These are phyloP conservation scores for Proterorhinus semilunaris DNA, from an alignment of 2,113 vertebrate genomes.

Conservation along the genomic window DNA sequence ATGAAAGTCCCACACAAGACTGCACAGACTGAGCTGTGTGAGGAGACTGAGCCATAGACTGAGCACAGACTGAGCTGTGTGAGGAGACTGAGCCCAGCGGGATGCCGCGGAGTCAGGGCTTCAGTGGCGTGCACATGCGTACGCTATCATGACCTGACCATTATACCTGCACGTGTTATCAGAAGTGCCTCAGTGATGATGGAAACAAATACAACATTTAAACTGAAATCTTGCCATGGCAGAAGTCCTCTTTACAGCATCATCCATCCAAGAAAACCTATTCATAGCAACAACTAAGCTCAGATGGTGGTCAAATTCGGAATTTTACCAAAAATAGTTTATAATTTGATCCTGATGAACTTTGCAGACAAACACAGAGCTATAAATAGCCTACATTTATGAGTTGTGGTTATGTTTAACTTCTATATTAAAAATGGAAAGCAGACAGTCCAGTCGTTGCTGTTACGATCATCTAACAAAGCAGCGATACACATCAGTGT, in stretches of 20 bases:
- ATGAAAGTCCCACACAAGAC: conserved; percentile 59
- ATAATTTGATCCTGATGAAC: too few species aligned
- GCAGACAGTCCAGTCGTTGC: neutral
- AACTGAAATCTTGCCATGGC: too few species aligned
- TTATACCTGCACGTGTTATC: neutral
- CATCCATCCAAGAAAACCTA: too few species aligned
- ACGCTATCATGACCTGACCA: neutral
- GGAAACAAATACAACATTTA: neutral
- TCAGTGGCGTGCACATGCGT: neutral
- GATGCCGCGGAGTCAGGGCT: conserved; percentile 1
- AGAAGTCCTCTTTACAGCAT: too few species aligned
- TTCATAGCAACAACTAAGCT: too few species aligned
- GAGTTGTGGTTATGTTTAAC: too few species aligned
- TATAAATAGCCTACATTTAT: neutral
- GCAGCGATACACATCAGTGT: neutral
- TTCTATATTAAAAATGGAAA: neutral
- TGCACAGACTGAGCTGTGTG: conserved; percentile 39
- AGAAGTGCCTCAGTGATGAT: neutral
- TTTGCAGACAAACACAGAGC: neutral
- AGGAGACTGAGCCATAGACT: neutral
- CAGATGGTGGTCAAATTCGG: too few species aligned
- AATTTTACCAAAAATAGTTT: neutral
- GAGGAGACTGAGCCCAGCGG: conserved; percentile 8
- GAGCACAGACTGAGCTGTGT: neutral
- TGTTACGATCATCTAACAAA: neutral